Percentiles rank a stretch among this genome's conserved stretches.
These are phyloP conservation scores for Kuschelorhynchus macadamiae DNA, from an alignment of 2,888 invertebrate species.

Conservation along the genomic window DNA sequence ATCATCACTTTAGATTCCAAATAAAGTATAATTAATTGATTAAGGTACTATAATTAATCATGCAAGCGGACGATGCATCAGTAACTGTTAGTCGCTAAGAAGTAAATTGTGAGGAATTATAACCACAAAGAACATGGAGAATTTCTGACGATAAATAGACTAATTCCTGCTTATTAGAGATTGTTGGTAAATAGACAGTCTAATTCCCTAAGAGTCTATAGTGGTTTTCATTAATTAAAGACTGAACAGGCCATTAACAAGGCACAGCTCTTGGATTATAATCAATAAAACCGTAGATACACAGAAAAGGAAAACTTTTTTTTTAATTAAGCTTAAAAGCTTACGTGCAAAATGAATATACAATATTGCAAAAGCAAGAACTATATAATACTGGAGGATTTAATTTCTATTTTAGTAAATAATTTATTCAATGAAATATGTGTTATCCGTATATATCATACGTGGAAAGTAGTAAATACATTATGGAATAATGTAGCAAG, in stretches of 20 bases:
- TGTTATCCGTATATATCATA: too few relatives aligned
- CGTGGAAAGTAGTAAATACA: too few relatives aligned
- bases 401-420: too few relatives aligned
- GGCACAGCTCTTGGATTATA: conserved; percentile 31
- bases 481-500: too few relatives aligned
- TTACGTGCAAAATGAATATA: too few relatives aligned
- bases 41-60: conserved; percentile 37
- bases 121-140: conserved; percentile 14
- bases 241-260: conserved; percentile 36
- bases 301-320: too few relatives aligned
- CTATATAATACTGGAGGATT: too few relatives aligned
- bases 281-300: conserved; percentile 17
- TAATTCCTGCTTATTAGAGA: conserved; percentile 45
- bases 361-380: too few relatives aligned
- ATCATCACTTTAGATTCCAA: conserved; percentile 15
- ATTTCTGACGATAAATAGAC: conserved; percentile 35
- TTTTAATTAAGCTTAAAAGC: too few relatives aligned
- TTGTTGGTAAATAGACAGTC: conserved; percentile 43
- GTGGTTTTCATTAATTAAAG: conserved; percentile 39
- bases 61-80: conserved; percentile 6
- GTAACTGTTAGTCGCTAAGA: conserved; percentile 24
- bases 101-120: conserved; percentile 37
- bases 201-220: conserved; percentile 17
- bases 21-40: conserved; percentile 41
- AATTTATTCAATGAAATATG: too few relatives aligned